These are phyloP conservation scores for Tenthredo mesomela DNA, from an alignment of 2,888 invertebrate species.

Conservation along the genomic window DNA sequence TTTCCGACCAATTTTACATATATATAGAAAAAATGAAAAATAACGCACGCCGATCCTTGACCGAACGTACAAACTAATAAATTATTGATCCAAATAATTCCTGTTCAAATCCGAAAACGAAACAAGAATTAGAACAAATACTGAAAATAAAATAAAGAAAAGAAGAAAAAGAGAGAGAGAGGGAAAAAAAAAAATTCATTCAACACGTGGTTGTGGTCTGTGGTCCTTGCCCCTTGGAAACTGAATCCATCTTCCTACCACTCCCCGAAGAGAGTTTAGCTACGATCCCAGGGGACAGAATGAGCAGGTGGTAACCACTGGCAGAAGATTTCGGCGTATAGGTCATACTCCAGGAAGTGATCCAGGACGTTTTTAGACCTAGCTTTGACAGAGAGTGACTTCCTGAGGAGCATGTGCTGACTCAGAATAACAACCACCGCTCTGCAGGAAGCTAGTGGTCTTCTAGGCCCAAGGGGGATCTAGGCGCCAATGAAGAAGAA, in stretches of 20 bases:
- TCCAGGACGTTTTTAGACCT: conserved; percentile 56
- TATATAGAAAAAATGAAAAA: neutral
- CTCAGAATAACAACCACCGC: conserved; percentile 63
- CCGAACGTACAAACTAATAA: neutral
- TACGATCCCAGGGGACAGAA: conserved; percentile 59
- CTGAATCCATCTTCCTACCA: conserved; percentile 4
- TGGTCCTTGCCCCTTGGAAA: conserved; percentile 29
- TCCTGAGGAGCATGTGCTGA: conserved; percentile 68
- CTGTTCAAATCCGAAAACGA: neutral
- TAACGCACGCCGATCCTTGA: neutral
- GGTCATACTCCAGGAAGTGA: conserved; percentile 66
- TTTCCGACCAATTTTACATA: neutral
- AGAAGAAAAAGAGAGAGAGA: neutral
- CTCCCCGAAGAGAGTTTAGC: conserved; percentile 14
- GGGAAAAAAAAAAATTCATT: neutral
- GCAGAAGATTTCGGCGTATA: conserved; percentile 61
- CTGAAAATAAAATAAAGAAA: neutral
- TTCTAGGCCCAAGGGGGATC: neutral
- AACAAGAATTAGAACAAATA: neutral
- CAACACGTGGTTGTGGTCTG: conserved; percentile 43
- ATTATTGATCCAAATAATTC: neutral
- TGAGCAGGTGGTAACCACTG: conserved; percentile 69
- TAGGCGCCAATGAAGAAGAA: neutral
- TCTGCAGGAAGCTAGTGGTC: conserved; percentile 30
- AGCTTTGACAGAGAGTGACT: conserved; percentile 57